Percentiles rank a stretch among this genome's conserved stretches.
Evolutionary conservation across 1,140 invertebrate species (phyloP).

Genomic region (Argopecten irradians): DNA sequence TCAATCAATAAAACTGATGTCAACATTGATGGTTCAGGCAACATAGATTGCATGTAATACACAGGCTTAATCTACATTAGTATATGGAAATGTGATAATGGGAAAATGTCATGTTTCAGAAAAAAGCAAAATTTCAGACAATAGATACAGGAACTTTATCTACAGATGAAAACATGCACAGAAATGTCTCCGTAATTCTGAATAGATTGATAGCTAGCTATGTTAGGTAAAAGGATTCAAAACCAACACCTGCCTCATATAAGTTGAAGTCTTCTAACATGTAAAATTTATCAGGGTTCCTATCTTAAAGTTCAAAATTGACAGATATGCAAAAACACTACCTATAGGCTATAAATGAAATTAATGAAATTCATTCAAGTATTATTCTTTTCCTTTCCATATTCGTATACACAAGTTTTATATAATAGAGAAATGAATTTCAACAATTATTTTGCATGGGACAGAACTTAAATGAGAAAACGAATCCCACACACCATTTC

Average conservation of each 20-base stretch:
- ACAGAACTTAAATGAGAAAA: not conserved
- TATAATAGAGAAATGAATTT: not conserved
- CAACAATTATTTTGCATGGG: not conserved
- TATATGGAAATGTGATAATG: not conserved
- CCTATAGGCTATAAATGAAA: too few relatives aligned
- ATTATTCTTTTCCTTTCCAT: too few relatives aligned
- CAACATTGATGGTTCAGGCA: not conserved
- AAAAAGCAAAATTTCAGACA: not conserved
- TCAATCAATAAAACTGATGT: not conserved
- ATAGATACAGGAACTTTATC: not conserved
- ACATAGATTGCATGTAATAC: not conserved
- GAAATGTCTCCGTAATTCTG: not conserved
- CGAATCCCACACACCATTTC: not conserved
- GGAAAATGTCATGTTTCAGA: not conserved
- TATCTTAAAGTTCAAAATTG: too few relatives aligned
- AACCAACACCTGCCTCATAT: not conserved
- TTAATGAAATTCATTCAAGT: too few relatives aligned
- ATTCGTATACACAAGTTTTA: too few relatives aligned
- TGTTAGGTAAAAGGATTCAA: not conserved
- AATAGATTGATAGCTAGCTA: not conserved
- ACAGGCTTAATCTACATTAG: not conserved
- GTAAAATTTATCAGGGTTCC: too few relatives aligned
- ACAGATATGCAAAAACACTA: too few relatives aligned
- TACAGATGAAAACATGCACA: slow-evolving; percentile 13
- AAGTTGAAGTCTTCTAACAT: too few relatives aligned